A percentile compares a stretch with the other conserved stretches of the same genome.
phyloP scores from a whole-genome alignment of 2,797 vertebrate genomes.

The Gallinago solitaria region DNA sequence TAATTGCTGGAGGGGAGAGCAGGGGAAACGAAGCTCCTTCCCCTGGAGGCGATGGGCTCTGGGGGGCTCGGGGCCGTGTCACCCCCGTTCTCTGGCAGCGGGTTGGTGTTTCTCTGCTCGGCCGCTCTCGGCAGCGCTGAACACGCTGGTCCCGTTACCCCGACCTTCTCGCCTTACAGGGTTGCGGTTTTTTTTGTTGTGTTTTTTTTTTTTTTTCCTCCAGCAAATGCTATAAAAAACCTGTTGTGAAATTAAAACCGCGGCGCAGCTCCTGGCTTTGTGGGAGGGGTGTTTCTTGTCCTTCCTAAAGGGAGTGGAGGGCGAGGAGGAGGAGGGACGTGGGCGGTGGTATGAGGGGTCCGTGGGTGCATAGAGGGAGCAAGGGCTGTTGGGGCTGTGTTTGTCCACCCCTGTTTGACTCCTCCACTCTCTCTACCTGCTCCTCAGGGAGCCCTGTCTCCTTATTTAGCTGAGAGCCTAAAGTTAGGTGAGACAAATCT shows the following conservation, averaged over 20 bases:
- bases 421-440: neutral
- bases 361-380: no score
- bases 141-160: neutral
- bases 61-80: fast-evolving
- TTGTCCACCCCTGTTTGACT: no score
- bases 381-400: no score
- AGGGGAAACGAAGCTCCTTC: fast-evolving
- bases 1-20: neutral
- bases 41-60: fast-evolving
- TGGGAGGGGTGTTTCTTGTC: neutral
- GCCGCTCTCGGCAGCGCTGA: neutral
- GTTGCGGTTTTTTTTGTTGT: neutral
- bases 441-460: neutral
- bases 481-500: neutral
- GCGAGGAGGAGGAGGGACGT: no score
- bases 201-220: neutral
- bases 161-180: constrained; percentile 16
- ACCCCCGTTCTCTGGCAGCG: neutral
- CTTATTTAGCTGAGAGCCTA: neutral
- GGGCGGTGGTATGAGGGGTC: no score
- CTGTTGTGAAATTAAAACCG: neutral
- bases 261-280: neutral
- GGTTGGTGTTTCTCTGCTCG: neutral
- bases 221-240: constrained; percentile 10
- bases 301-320: neutral